Evolutionary conservation across 1,140 invertebrate genomes (phyloP).

Genomic region (Pseudomyrmex flavicornis): DNA sequence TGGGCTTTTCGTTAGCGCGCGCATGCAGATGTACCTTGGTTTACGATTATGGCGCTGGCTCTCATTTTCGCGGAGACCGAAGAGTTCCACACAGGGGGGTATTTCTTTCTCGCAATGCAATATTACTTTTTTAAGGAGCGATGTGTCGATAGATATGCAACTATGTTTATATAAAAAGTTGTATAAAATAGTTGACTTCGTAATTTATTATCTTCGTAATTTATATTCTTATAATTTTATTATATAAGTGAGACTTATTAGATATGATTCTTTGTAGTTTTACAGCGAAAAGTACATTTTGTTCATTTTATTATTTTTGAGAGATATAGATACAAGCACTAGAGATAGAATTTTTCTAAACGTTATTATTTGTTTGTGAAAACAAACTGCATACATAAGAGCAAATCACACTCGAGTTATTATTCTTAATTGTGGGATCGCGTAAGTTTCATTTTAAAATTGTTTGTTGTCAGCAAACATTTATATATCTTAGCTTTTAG

Average conservation of each 20-base stretch:
- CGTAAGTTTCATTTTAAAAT: background rate
- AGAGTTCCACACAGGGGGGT: slow-evolving; percentile 1
- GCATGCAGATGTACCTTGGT: slow-evolving; percentile 55
- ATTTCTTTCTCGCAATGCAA: slow-evolving; percentile 6
- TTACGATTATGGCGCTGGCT: slow-evolving; percentile 44
- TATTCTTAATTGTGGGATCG: background rate
- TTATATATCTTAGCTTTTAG: no score
- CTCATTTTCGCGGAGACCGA: slow-evolving; percentile 43
- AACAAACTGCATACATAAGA: no score
- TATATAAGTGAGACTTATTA: background rate
- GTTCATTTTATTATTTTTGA: no score
- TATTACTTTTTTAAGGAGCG: slow-evolving; percentile 4
- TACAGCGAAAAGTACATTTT: no score
- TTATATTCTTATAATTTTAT: background rate
- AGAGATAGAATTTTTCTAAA: no score
- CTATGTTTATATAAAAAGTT: background rate
- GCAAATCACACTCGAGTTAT: background rate
- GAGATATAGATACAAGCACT: no score
- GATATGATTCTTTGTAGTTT: background rate
- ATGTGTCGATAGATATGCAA: background rate
- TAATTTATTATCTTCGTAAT: background rate
- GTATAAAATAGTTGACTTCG: background rate
- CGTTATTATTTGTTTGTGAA: no score
- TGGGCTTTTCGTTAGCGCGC: slow-evolving; percentile 58
- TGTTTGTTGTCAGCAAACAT: background rate